Evolutionary conservation across 1,140 invertebrate species (phyloP), one percentile per base, ranked within the genome.

Genomic region (Tetraneura akinire): DNA sequence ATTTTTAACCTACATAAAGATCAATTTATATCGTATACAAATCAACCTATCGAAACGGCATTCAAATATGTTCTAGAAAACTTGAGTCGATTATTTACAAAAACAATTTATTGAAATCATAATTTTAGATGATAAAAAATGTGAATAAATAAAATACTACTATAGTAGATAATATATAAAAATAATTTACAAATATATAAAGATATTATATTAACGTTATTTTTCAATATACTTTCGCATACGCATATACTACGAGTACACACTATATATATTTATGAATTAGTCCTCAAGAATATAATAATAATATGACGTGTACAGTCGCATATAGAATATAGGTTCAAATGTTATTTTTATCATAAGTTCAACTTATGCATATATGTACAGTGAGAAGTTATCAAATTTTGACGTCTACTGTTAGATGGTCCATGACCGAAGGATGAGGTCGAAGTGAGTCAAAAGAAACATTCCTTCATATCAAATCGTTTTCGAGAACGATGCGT

Each of bases 161-260:
- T n/a, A n/a, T n/a, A n/a, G n/a, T n/a, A n/a, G n/a, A n/a, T n/a
- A 57, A 57, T 23, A 13, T 57, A 57, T 57, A 57, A 21, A 57
- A 26, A 14, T 57, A 57, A 13, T 23, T 23, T 26, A 8, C 3
- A 13, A 16, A 16, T 23, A 26, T 29, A 29, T 60, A 16, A 60
- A 26, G 4, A 60, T 57, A n/a, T 11, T 14, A 60, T 26, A 57
- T 37, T 37, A 37, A 37, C 32, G 8, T 37, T 6, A 23, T 11
- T 5, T 14, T 26, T 13, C 55, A 60, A 60, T 60, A 60, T 23
- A 60, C 57, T 14, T 3, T 60, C 14, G 23, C 4, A 8, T n/a
- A n/a, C n/a, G n/a, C n/a, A n/a, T n/a, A n/a, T n/a, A n/a, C n/a
- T n/a, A n/a, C n/a, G n/a, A n/a, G n/a, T n/a, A n/a, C n/a, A n/a